Evolutionary conservation across 1,140 invertebrate genomes (phyloP).

Genomic region (Drosophila pseudoobscura): DNA sequence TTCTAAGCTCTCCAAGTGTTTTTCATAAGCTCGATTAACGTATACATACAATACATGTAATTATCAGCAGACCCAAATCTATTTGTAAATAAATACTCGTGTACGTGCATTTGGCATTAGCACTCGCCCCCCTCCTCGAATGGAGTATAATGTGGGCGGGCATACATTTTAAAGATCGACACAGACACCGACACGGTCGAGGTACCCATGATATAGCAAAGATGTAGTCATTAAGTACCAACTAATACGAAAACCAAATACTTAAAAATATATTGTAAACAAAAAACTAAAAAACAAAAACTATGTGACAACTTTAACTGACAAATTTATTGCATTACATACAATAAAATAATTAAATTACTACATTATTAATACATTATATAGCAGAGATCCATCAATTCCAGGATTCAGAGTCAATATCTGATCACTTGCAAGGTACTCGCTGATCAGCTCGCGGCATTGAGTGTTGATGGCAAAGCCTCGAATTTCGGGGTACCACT

Average conservation of each 20-base stretch:
- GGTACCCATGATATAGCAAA: constrained; percentile 67
- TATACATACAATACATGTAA: constrained; percentile 49
- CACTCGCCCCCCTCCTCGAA: constrained; percentile 2
- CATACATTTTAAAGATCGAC: constrained; percentile 37
- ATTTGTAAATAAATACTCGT: constrained; percentile 21
- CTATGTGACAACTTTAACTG: constrained; percentile 77
- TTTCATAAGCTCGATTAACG: constrained; percentile 58
- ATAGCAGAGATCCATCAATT: too few relatives aligned
- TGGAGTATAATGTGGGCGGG: neutral
- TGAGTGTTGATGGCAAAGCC: too few relatives aligned
- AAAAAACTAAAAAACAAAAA: constrained; percentile 54
- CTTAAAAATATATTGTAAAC: constrained; percentile 56
- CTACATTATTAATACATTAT: too few relatives aligned
- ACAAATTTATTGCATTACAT: constrained; percentile 79
- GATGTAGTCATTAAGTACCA: constrained; percentile 67
- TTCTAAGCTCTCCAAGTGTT: constrained; percentile 77
- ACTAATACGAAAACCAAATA: constrained; percentile 60
- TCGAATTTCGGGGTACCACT: too few relatives aligned
- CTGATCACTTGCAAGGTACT: too few relatives aligned
- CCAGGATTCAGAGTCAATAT: too few relatives aligned
- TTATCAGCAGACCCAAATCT: constrained; percentile 30
- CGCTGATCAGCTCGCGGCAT: too few relatives aligned
- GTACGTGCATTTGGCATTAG: constrained; percentile 1
- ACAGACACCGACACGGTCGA: constrained; percentile 11
- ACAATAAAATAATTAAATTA: constrained; percentile 76